Evolutionary conservation across 2,888 invertebrate genomes (phyloP).

Genomic region (Drosophila hamatofila): DNA sequence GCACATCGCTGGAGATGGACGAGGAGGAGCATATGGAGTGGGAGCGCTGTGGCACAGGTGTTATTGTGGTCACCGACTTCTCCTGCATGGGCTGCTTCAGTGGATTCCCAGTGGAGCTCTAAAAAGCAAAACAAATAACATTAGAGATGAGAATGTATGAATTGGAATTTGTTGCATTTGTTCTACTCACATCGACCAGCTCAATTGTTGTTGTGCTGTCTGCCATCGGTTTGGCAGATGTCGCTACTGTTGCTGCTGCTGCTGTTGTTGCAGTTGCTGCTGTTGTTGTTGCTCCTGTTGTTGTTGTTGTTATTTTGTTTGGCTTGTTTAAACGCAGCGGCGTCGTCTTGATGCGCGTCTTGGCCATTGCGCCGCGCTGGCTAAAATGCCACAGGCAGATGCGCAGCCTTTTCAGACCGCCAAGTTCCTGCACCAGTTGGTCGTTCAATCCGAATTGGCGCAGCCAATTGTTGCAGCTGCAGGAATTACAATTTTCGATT

Average conservation of each 20-base stretch:
- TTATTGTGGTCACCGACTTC: conserved; percentile 51
- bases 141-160: conserved; percentile 1
- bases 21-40: conserved; percentile 74
- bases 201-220: conserved; percentile 66
- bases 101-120: conserved; percentile 38
- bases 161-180: not conserved
- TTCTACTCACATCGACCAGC: conserved; percentile 57
- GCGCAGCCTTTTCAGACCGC: conserved; percentile 75
- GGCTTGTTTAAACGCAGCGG: conserved; percentile 79
- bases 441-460: conserved; percentile 74
- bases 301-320: conserved; percentile 35
- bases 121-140: conserved; percentile 9
- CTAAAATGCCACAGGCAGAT: conserved; percentile 78
- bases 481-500: conserved; percentile 53
- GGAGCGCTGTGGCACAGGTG: conserved; percentile 66
- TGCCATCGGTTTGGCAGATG: conserved; percentile 49
- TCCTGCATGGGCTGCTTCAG: conserved; percentile 20
- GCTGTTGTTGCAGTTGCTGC: not conserved
- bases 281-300: conserved; percentile 6
- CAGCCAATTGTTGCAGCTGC: conserved; percentile 81
- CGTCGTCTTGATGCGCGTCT: conserved; percentile 83
- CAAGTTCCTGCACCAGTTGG: conserved; percentile 64
- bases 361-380: conserved; percentile 78
- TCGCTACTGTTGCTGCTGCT: conserved; percentile 15
- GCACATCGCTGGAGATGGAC: conserved; percentile 68